These are phyloP conservation scores for Subanguina moxae DNA, from an alignment of 1,140 invertebrate genomes.

Conservation along the genomic window DNA sequence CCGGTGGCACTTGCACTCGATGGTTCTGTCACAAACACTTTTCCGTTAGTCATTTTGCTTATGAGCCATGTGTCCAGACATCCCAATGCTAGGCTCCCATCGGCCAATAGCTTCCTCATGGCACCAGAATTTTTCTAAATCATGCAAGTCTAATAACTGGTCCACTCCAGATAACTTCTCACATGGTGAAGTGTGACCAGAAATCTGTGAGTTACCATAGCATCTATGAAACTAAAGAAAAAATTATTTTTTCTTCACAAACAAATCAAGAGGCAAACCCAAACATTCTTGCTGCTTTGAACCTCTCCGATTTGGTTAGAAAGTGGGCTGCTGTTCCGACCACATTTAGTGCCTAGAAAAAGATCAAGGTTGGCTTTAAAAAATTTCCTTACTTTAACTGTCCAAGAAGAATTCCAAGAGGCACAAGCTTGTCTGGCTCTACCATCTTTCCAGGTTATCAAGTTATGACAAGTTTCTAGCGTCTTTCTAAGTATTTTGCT, in stretches of 20 bases:
- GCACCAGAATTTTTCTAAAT: not conserved
- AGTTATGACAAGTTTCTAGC: constrained; percentile 79
- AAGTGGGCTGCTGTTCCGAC: constrained; percentile 70
- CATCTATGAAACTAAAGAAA: constrained; percentile 69
- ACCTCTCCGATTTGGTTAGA: constrained; percentile 73
- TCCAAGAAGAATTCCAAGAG: constrained; percentile 77
- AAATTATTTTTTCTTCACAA: too few species aligned
- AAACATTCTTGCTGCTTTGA: constrained; percentile 67
- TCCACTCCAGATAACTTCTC: too few species aligned
- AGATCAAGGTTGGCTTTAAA: constrained; percentile 33
- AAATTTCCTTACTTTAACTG: constrained; percentile 66
- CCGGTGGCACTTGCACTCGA: constrained; percentile 84
- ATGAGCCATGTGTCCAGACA: constrained; percentile 88
- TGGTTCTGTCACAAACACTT: constrained; percentile 75
- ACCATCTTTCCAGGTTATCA: constrained; percentile 93
- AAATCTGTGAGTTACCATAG: constrained; percentile 66
- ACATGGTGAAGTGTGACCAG: constrained; percentile 44
- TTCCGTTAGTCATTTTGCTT: constrained; percentile 71
- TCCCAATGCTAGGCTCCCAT: constrained; percentile 74
- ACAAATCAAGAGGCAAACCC: constrained; percentile 56
- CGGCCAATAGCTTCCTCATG: constrained; percentile 62
- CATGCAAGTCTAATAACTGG: too few species aligned
- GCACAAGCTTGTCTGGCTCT: constrained; percentile 75
- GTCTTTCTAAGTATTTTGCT: constrained; percentile 64
- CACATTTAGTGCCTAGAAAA: constrained; percentile 65